Evolutionary conservation across 2,113 vertebrate genomes (phyloP), one percentile per base, ranked within the genome.

Genomic region (Spermophilus dauricus): DNA sequence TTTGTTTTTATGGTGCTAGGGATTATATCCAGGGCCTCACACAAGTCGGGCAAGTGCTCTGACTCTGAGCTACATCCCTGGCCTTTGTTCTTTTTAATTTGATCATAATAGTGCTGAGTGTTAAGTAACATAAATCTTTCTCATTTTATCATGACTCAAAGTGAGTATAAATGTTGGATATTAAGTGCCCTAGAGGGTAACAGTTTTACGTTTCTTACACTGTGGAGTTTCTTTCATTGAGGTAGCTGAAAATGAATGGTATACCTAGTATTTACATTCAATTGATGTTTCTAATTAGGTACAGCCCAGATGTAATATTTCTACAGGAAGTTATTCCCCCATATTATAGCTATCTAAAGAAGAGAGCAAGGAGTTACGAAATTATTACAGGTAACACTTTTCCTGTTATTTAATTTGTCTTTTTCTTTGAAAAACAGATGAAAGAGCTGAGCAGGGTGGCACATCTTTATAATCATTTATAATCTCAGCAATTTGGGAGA

Each of bases 281-380:
- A 78, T 28, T 94, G 72, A 4, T 97, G 63, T 98, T 97, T 72
- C 72, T 28, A 11, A 94, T 98, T 97, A 99, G 99, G 97, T 99
- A 99, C 95, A 99, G 69, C 73, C 99, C 99, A 6, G 99, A 99
- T 73, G 99, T 99, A 28, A 98, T 99, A 73, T 99, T 99, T 98
- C 99, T 99, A 12, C 99, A 99, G 96, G 99, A 99, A 89, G 99
- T 99, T 42, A 98, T 99, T 95, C 99, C 99, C 14, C 98, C 98
- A 0, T 99, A 99, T 51, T 97, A 99, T 22, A 96, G 96, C 87
- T 99, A 99, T 96, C 98, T 99, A 34, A 99, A 99, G 98, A 99
- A 99, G 98, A 99, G 98, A 95, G 99, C 99, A 6, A 97, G 98
- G 83, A 99, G 92, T 98, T 99, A 99, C 88, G 97, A 98, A 51